These are phyloP conservation scores for Fulmarus glacialis DNA, from an alignment of 2,113 vertebrate genomes.

Conservation along the genomic window DNA sequence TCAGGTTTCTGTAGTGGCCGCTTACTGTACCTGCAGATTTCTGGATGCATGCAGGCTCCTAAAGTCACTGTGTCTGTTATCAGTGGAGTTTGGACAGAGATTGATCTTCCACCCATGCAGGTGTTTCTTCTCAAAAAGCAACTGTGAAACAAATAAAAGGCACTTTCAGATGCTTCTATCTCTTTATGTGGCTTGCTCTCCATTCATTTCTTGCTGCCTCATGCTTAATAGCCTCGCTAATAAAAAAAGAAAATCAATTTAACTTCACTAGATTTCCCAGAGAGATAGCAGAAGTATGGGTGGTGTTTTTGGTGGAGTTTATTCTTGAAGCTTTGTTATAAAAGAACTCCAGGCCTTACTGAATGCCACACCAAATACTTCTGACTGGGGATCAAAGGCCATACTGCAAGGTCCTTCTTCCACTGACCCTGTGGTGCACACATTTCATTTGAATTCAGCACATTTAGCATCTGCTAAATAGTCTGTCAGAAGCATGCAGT, in stretches of 20 bases:
- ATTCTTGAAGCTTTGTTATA: slow-evolving; percentile 42
- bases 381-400: background rate
- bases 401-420: background rate
- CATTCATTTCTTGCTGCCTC: slow-evolving; percentile 55
- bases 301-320: background rate
- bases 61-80: background rate
- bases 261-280: slow-evolving; percentile 63
- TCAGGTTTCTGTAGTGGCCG: background rate
- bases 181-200: slow-evolving; percentile 52
- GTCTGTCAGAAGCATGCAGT: background rate
- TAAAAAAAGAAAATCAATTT: slow-evolving; percentile 75
- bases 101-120: background rate
- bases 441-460: background rate
- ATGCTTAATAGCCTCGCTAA: slow-evolving; percentile 71
- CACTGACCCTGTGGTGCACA: background rate
- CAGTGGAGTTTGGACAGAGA: background rate
- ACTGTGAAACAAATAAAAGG: background rate
- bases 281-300: slow-evolving; percentile 12
- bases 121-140: background rate
- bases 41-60: background rate
- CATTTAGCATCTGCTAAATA: background rate
- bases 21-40: background rate
- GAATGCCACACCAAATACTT: background rate
- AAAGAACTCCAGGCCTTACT: slow-evolving; percentile 1
- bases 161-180: slow-evolving; percentile 16